phyloP scores from a whole-genome alignment of 2,797 vertebrate genomes.

The Huso huso region DNA sequence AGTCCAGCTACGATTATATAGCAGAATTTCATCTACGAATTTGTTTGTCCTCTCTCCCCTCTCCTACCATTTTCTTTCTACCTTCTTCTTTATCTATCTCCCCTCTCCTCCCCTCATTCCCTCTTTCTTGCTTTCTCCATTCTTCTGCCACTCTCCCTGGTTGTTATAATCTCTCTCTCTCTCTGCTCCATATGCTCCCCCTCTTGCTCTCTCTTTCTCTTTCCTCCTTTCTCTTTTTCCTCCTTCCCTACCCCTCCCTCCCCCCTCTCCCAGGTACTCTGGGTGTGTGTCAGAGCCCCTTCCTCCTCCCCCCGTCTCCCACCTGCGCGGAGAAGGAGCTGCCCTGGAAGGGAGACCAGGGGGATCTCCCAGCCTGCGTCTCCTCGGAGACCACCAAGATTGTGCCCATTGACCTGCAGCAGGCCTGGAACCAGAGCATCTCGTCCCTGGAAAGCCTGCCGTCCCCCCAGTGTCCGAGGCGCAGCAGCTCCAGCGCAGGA shows the following conservation, averaged over 20 bases:
- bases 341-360: constrained; percentile 78
- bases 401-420: constrained; percentile 86
- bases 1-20: too few relatives aligned
- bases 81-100: too few relatives aligned
- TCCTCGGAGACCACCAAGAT: constrained; percentile 89
- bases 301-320: constrained; percentile 58
- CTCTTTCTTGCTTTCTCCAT: too few relatives aligned
- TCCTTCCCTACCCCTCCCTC: constrained; percentile 14
- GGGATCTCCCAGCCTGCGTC: constrained; percentile 75
- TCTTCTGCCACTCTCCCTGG: too few relatives aligned
- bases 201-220: background rate
- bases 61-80: too few relatives aligned
- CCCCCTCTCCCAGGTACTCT: constrained; percentile 44
- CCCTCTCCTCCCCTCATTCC: too few relatives aligned
- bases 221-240: background rate
- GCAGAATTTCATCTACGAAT: too few relatives aligned
- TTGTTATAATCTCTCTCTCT: too few relatives aligned
- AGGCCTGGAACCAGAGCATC: constrained; percentile 93
- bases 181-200: background rate
- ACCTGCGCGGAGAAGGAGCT: constrained; percentile 72
- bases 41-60: too few relatives aligned
- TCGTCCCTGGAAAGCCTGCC: constrained; percentile 83
- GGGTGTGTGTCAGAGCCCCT: constrained; percentile 68
- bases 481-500: constrained; percentile 44
- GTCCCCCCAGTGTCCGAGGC: constrained; percentile 55